These are phyloP conservation scores for Steromphala cineraria DNA, from an alignment of 2,888 invertebrate species.

Conservation along the genomic window DNA sequence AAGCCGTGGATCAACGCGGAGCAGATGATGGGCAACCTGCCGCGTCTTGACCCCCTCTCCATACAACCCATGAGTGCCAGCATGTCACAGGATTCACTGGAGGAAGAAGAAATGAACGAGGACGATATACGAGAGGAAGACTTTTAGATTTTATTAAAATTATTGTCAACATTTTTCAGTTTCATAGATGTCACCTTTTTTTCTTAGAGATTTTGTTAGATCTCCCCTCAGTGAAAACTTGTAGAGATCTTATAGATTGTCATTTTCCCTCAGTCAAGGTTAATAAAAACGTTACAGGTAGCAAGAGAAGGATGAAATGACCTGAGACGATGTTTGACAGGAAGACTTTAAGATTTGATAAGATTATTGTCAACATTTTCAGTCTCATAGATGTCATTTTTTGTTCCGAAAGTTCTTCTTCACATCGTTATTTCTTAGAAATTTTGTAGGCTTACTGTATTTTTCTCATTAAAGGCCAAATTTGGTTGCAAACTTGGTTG, in stretches of 20 bases:
- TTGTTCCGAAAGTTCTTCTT: too few species aligned
- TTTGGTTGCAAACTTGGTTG: too few species aligned
- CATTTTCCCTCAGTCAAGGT: too few species aligned
- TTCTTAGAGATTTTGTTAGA: background rate
- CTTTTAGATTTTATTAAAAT: too few species aligned
- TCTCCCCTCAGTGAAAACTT: too few species aligned
- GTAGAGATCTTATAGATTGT: too few species aligned
- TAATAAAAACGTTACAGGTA: too few species aligned
- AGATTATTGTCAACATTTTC: too few species aligned
- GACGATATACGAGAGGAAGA: constrained; percentile 48
- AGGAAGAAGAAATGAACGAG: constrained; percentile 59
- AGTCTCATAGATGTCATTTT: background rate
- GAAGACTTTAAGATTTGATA: constrained; percentile 35
- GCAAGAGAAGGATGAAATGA: constrained; percentile 59
- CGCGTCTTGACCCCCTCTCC: constrained; percentile 83
- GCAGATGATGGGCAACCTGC: constrained; percentile 81
- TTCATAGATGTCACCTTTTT: background rate
- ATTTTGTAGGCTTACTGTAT: too few species aligned
- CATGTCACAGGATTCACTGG: constrained; percentile 57
- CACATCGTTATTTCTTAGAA: background rate
- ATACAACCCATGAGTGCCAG: constrained; percentile 53
- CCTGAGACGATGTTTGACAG: constrained; percentile 46
- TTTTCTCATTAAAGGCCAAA: too few species aligned
- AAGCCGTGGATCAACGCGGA: constrained; percentile 94
- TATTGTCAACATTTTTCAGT: too few species aligned